Evolutionary conservation across 1,140 invertebrate genomes (phyloP), one percentile per base, ranked within the genome.

Genomic region (Harlomillsia oculata): DNA sequence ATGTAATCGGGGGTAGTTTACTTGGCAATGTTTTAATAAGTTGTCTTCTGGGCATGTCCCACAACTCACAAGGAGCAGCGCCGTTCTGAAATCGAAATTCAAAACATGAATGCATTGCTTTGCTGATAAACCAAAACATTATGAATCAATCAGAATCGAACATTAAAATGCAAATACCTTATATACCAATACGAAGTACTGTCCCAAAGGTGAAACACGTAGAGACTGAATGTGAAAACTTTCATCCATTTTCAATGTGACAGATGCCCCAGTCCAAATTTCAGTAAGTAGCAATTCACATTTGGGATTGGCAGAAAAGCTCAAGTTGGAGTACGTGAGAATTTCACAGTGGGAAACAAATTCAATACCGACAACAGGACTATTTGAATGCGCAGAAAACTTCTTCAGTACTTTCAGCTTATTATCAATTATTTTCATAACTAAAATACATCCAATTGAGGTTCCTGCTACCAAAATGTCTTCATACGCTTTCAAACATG

Each of bases 1-100:
- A 65, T 41, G 59, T 61, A 26, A 65, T 65, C 2, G 56, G 53
- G n/a, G 63, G 63, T 20, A 65, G 30, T 45, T 65, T 65, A 32
- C 29, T 61, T 5, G 63, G 63, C 2, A 65, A 36, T 3, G 51
- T 45, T 36, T 65, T 65, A 23, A 65, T 65, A n/a, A 59, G 39
- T 44, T 65, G 63, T 5, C 50, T 45, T 3, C 63, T 46, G 1
- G 23, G 37, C 13, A 65, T 45, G 29, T 65, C 63, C 63, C 63
- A 65, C 6, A 65, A 23, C 26, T 65, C 63, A 54, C 59, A 56
- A n/a, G 63, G 63, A 8, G 59, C 55, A 30, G 55, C 40, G 23
- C 56, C 63, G 54, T 65, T 65, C 63, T 64, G 28, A 18, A 57
- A 45, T 13, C 9, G 6, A 30, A 30, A 29, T 50, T 21, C 30